A percentile compares a stretch with the other conserved stretches of the same genome.
phyloP scores from a whole-genome alignment of 1,140 invertebrate species.

The Luehdorfia chinensis region DNA sequence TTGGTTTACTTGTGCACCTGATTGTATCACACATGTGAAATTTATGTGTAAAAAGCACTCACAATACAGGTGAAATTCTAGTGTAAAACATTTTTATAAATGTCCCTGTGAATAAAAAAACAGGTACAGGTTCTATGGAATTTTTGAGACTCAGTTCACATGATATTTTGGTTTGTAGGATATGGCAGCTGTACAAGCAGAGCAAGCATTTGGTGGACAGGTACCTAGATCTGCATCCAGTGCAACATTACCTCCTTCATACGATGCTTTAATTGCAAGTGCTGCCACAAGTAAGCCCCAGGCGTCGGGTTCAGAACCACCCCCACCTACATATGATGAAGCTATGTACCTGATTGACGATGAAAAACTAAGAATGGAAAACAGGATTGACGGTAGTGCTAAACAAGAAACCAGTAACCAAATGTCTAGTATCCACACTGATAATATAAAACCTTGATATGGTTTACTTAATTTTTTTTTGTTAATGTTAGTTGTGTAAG shows the following conservation, averaged over 20 bases:
- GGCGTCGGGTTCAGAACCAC: constrained; percentile 70
- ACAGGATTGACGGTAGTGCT: constrained; percentile 43
- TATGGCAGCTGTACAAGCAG: constrained; percentile 74
- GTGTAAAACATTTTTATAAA: too few relatives aligned
- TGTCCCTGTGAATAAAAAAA: too few relatives aligned
- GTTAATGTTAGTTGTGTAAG: constrained; percentile 38
- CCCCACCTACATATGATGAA: constrained; percentile 80
- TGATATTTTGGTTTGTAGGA: constrained; percentile 67
- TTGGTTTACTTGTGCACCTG: too few relatives aligned
- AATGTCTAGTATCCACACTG: constrained; percentile 34
- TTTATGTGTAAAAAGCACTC: too few relatives aligned
- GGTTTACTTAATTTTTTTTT: constrained; percentile 29
- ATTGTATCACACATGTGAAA: too few relatives aligned
- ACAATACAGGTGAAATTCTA: too few relatives aligned
- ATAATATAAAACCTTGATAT: constrained; percentile 57
- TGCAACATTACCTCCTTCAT: constrained; percentile 78
- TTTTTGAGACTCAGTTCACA: too few relatives aligned
- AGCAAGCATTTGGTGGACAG: constrained; percentile 65
- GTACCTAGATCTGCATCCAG: constrained; percentile 75
- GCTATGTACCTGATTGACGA: constrained; percentile 78
- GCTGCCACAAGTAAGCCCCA: constrained; percentile 57
- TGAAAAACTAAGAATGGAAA: constrained; percentile 58
- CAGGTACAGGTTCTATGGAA: too few relatives aligned
- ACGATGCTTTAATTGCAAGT: constrained; percentile 76
- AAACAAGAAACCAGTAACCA: constrained; percentile 62